phyloP scores from a whole-genome alignment of 30 jellyfish, hydroid and myxozoan genomes.

The Hydra vulgaris region DNA sequence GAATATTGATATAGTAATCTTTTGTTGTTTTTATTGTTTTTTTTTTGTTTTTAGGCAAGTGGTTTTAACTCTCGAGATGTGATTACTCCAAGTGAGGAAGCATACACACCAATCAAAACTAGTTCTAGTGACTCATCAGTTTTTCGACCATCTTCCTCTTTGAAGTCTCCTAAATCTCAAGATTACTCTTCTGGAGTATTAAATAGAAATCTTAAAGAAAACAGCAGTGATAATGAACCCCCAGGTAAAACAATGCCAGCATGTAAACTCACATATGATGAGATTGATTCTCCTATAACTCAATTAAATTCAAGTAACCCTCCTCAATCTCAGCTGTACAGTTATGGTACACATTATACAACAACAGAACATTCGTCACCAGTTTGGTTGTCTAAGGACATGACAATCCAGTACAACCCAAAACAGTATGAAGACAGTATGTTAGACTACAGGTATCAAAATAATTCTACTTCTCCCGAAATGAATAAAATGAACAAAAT shows the following conservation, averaged over 20 bases:
- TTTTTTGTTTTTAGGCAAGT: background rate
- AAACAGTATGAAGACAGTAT: slow-evolving; percentile 59
- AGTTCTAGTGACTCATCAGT: slow-evolving; percentile 38
- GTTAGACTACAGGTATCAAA: slow-evolving; percentile 25
- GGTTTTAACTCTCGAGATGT: background rate
- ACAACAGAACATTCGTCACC: slow-evolving; percentile 27
- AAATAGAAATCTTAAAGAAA: background rate
- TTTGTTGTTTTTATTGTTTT: background rate
- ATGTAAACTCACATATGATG: slow-evolving; percentile 45
- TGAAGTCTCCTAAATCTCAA: slow-evolving; percentile 8
- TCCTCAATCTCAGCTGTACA: slow-evolving; percentile 20
- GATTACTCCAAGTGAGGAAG: background rate
- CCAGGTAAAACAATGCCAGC: slow-evolving; percentile 8
- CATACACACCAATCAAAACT: slow-evolving; percentile 26
- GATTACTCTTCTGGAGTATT: background rate
- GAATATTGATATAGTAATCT: no score
- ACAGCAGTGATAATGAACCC: slow-evolving; percentile 12
- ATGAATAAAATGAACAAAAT: slow-evolving; percentile 63
- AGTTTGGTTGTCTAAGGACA: slow-evolving; percentile 18
- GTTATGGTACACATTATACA: slow-evolving; percentile 20
- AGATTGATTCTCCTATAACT: slow-evolving; percentile 39
- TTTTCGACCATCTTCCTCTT: slow-evolving; percentile 65
- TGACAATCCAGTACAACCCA: slow-evolving; percentile 52
- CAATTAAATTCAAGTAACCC: slow-evolving; percentile 7
- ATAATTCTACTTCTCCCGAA: slow-evolving; percentile 55